Base-by-base conservation (phyloP, 1,140 invertebrate species). In the Listronotus oregonensis region DNA sequence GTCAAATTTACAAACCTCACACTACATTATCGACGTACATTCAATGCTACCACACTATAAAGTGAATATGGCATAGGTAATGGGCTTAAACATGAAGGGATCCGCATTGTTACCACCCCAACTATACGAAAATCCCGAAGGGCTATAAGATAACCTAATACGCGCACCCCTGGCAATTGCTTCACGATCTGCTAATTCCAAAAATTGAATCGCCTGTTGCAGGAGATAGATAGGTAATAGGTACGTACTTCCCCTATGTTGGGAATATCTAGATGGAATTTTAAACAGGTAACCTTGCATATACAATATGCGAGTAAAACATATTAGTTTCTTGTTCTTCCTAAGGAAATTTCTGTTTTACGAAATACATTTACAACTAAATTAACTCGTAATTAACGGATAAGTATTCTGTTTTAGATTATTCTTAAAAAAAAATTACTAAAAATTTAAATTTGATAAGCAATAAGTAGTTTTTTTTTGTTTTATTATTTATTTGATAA, bases 131-230 rank as follows among this genome's bases (percentile, higher is more conserved):
- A 57, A 64, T 58, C 62, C 62, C 62, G 32, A 56, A 64, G 62
- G 52, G 62, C 52, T 46, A 27, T 42, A 50, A 64, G 62, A 64
- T 64, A 64, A 64, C 52, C 55, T 50, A 64, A 64, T 63, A 57
- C 39, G 21, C 21, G 27, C 40, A 32, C 62, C 62, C 49, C 62
- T 31, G 44, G 21, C 62, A 46, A 64, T 64, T 43, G 55, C 52
- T 64, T 64, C 55, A 57, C 54, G 62, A 64, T 64, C 62, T 64
- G 62, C 55, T 64, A 64, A 64, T 58, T 64, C 34, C 52, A 51
- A 56, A 64, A 64, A 58, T 64, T 56, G 52, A 63, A 54, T 63
- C 34, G 60, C 60, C 60, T 54, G 50, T 63, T 54, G 60, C 60
- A 21, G 56, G 18, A n/a, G 58, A 61, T 54, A 39, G 31, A 51